Evolutionary conservation across 2,797 vertebrate species (phyloP).

Genomic region (Enteromius afrohamiltoni): DNA sequence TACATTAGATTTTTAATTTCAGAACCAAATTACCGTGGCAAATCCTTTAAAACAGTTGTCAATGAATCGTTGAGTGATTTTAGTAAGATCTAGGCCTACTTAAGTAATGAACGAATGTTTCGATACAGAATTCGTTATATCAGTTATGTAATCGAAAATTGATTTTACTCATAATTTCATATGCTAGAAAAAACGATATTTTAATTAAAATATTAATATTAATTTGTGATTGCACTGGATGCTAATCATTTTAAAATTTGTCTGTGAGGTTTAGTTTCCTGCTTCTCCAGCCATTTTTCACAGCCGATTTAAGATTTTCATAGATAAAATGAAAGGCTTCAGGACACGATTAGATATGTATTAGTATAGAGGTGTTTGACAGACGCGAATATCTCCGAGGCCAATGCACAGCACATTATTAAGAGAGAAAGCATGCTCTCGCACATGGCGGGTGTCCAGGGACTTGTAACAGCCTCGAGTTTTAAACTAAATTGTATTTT

Average conservation of each 20-base stretch:
- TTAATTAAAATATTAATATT: not conserved
- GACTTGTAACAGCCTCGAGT: conserved; percentile 39
- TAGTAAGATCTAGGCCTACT: not conserved
- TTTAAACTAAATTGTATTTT: conserved; percentile 46
- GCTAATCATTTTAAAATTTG: not conserved
- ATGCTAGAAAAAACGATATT: not conserved
- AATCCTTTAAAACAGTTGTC: conserved; percentile 70
- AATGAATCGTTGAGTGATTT: conserved; percentile 60
- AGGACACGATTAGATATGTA: conserved; percentile 98
- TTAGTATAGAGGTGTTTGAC: conserved; percentile 82
- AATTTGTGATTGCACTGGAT: not conserved
- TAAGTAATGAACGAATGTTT: conserved; percentile 13
- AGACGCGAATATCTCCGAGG: conserved; percentile 75
- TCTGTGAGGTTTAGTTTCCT: not conserved
- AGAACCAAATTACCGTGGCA: conserved; percentile 76
- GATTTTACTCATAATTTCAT: not conserved
- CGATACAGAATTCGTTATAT: not conserved
- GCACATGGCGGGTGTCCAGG: conserved; percentile 59
- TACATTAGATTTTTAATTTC: conserved; percentile 82
- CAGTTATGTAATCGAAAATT: not conserved
- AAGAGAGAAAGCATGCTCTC: conserved; percentile 63
- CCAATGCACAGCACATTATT: conserved; percentile 80
- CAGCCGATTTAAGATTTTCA: conserved; percentile 85
- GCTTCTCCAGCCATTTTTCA: conserved; percentile 64
- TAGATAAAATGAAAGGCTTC: conserved; percentile 82